Evolutionary conservation across 2,797 vertebrate species (phyloP), one percentile per base, ranked within the genome.

Genomic region (Alcedo quadribrachys): DNA sequence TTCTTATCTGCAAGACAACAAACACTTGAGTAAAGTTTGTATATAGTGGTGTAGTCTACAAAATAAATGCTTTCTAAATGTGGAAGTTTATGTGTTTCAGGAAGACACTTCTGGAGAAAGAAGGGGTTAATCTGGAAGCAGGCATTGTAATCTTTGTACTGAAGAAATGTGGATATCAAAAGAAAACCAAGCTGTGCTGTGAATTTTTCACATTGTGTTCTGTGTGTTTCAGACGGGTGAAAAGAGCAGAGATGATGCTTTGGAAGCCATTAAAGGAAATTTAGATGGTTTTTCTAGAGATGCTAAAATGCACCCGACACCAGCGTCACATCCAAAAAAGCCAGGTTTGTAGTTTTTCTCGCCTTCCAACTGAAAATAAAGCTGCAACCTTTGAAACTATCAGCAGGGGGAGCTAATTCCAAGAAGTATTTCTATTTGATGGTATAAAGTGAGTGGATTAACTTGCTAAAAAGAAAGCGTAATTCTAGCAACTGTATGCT

Each of bases 221-320:
- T 95, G 14, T 95, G 53, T 93, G 50, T 94, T 94, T 83, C 96
- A 99, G 98, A 97, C 96, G 79, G 98, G 98, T 86, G 99, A 99
- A 97, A 99, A 99, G 97, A 99, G 98, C 96, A 98, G 99, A 60
- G 99, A 99, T 63, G 99, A 99, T 71, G 99, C 99, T 55, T 97
- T 99, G 97, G 99, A 99, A 97, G 99, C 99, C 74, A 99, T 99
- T 94, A 99, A 99, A 98, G 99, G 99, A 87, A 99, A 99, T 92
- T 97, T 99, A 92, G 99, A 99, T 89, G 99, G 99, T n/a, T 99
- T 99, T 98, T 99, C 99, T 97, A 98, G 99, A 98, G 99, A 99
- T 62, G 99, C 99, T 43, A 99, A 99, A 97, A 99, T 99, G 99
- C 99, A 99, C 87, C 99, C 99, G 40, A 98, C 99, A 65, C 98